Evolutionary conservation across 2,113 vertebrate genomes (phyloP), one percentile per base, ranked within the genome.

Genomic region (Heterotis niloticus): DNA sequence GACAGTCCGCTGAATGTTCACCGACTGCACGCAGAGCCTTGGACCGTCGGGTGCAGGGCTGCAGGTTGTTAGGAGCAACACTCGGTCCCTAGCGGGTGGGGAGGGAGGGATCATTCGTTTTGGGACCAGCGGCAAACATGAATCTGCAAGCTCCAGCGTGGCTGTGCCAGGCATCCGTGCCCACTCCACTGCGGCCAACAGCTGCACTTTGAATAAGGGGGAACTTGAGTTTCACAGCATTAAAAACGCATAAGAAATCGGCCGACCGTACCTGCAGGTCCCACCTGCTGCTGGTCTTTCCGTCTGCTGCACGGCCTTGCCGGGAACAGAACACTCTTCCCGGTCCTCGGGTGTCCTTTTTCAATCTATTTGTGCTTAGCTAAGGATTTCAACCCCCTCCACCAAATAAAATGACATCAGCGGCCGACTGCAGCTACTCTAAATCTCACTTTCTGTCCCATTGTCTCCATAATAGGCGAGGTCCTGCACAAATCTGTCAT

Each of bases 81-180:
- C 34, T 24, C 13, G 10, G 11, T 24, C 71, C 71, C 52, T 7
- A 18, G 5, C n/a, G 34, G 34, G 34, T 44, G 16, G 23, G 54
- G 28, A 74, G 23, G 16, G 23, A 23, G 28, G 57, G 23, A 74
- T 28, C 17, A 74, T 74, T 74, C 57, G 71, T 16, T 56, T 74
- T 74, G 23, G 71, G 54, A 74, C 24, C 17, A 54, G 23, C 54
- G 51, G 54, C 52, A 57, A 26, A 51, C 71, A 59, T 57, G 52
- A 74, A 74, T 74, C 16, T 12, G 26, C 26, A 74, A 44, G 34
- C 34, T n/a, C 23, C 54, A 17, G n/a, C 71, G 52, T 74, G 71
- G n/a, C 5, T 14, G n/a, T 13, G 26, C 23, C n/a, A 18, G 71
- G 71, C 54, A 12, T 16, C 54, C 23, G 24, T 24, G 13, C 4